Base-by-base conservation (phyloP, 1,140 invertebrate species). In the Aphis gossypii region DNA sequence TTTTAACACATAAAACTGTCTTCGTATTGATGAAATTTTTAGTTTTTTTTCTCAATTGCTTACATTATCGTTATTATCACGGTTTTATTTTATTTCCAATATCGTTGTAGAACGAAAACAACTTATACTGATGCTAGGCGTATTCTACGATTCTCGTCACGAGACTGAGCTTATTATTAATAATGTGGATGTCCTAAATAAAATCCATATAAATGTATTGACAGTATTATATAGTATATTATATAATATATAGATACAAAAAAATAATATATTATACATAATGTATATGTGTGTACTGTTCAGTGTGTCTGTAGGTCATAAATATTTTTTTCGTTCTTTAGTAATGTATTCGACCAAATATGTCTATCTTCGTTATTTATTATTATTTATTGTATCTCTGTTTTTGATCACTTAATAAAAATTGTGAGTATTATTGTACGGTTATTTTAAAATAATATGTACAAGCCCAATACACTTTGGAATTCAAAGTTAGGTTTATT, bases 371-470 rank as follows among this genome's bases (percentile, higher is more conserved):
- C 41, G 84, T 44, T 44, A 86, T 86, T 46, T 46, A 86, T 86
- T 86, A 86, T 86, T n/a, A 25, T 86, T 41, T 86, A 86, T 86
- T 86, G 3, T 84, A 84, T 84, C 35, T 41, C 21, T 84, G 38
- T 41, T 25, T 84, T 23, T 41, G 83, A 84, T 84, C 38, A 44
- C 38, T 84, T 30, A 84, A 84, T 41, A 25, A 25, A 41, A 84
- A 84, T 5, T 25, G 60, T 76, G 18, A 18, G 60, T 76, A 76
- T n/a, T 76, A 35, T 84, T 41, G 8, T 23, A 44, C 21, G 48
- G 48, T 46, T 46, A 0, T 41, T 84, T 84, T 25, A 21, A 84
- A 38, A 83, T 38, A 41, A 51, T 51, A 51, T 18, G 35, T 23
- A 83, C 20, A 83, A 23, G 82, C 14, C 14, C 30, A 76, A 18